Conservation (phyloP, 2,797 vertebrate species). For the Eospalax fontanierii region DNA sequence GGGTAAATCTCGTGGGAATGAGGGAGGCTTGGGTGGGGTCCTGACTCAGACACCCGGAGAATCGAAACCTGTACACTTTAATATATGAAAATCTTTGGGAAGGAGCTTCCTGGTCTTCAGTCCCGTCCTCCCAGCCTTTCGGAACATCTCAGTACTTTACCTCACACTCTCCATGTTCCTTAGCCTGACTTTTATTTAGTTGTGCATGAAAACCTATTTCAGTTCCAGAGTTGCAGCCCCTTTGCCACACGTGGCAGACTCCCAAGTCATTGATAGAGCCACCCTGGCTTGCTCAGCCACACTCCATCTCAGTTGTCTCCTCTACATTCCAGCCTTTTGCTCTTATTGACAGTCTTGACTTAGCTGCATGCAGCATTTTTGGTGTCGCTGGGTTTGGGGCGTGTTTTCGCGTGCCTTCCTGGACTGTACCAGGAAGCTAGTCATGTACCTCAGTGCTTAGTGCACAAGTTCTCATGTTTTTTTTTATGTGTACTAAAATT, state of each 20-base stretch:
- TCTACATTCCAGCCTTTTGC: background rate
- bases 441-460: background rate
- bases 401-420: background rate
- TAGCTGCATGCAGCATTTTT: background rate
- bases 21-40: background rate
- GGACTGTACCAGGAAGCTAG: background rate
- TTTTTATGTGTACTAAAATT: background rate
- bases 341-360: background rate
- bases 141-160: background rate
- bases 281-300: too few relatives aligned
- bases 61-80: background rate
- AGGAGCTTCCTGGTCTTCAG: background rate
- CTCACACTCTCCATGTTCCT: background rate
- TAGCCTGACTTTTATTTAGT: background rate
- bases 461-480: background rate
- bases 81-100: background rate
- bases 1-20: background rate
- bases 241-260: background rate
- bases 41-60: background rate
- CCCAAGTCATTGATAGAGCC: background rate
- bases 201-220: conserved; percentile 12
- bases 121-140: background rate
- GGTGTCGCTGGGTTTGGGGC: background rate
- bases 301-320: too few relatives aligned
- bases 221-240: background rate